A percentile compares a stretch with the other conserved stretches of the same genome.
phyloP scores from a whole-genome alignment of 1,140 invertebrate genomes.

The Trypoxylus dichotomus region DNA sequence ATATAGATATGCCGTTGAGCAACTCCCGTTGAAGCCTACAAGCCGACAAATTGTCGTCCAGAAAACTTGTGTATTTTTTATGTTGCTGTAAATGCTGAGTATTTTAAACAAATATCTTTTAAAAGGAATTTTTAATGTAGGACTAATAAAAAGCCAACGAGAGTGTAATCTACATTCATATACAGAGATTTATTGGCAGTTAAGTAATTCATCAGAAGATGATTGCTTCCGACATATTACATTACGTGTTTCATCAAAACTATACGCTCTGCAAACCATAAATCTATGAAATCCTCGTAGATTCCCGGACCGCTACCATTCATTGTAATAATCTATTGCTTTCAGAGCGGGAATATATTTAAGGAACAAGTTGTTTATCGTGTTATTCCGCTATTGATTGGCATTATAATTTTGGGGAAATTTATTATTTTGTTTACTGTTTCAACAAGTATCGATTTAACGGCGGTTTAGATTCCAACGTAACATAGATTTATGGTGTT shows the following conservation, averaged over 20 bases:
- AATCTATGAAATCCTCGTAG: neutral
- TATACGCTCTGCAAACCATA: neutral
- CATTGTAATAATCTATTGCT: constrained; percentile 14
- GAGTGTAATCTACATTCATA: too few species aligned
- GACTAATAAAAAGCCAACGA: too few species aligned
- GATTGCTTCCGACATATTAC: neutral
- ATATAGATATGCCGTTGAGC: too few species aligned
- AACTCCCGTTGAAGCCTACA: too few species aligned
- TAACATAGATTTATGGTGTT: constrained; percentile 18
- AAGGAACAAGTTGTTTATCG: constrained; percentile 22
- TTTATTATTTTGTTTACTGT: constrained; percentile 25
- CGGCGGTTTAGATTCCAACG: constrained; percentile 15
- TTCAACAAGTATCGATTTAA: constrained; percentile 25
- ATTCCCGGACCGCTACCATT: neutral
- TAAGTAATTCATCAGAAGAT: neutral
- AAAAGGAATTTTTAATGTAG: too few species aligned
- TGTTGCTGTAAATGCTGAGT: too few species aligned
- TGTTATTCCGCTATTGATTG: constrained; percentile 16
- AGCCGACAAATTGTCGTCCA: too few species aligned
- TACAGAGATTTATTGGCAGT: neutral
- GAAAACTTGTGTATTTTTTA: too few species aligned
- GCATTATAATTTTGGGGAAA: constrained; percentile 24
- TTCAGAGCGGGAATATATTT: neutral
- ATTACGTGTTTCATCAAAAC: neutral
- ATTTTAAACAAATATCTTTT: too few species aligned